Evolutionary conservation across 2,113 vertebrate species (phyloP).

Genomic region (Stictonetta naevosa): DNA sequence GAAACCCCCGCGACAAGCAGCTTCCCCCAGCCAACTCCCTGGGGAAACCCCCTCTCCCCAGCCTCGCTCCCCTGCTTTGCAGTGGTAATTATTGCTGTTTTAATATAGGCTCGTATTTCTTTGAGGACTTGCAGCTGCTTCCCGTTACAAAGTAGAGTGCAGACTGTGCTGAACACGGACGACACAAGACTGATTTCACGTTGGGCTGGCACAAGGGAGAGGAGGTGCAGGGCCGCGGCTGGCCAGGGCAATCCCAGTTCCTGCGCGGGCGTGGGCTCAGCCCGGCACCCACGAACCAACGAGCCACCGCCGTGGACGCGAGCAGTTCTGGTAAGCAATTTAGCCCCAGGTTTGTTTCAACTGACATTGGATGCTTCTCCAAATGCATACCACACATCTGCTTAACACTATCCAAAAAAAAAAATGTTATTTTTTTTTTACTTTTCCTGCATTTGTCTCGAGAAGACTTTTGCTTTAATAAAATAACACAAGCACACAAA

Average conservation of each 20-base stretch:
- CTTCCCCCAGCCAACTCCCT: too few species aligned
- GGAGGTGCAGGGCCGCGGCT: conserved; percentile 51
- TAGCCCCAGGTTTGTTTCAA: background rate
- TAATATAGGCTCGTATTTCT: background rate
- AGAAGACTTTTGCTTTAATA: conserved; percentile 6
- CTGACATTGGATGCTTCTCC: conserved; percentile 21
- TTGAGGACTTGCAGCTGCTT: conserved; percentile 61
- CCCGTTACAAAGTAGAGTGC: conserved; percentile 58
- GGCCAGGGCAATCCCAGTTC: conserved; percentile 7
- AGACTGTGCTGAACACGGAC: conserved; percentile 62
- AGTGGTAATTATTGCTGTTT: conserved; percentile 79
- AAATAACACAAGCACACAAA: conserved; percentile 56
- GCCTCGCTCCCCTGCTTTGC: conserved; percentile 38
- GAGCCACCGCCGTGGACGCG: conserved; percentile 1
- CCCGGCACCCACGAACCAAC: background rate
- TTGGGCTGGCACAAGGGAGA: conserved; percentile 15
- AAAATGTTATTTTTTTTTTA: background rate
- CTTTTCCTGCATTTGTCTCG: background rate
- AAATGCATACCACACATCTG: conserved; percentile 55
- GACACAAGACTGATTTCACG: conserved; percentile 55
- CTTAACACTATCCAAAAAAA: conserved; percentile 33
- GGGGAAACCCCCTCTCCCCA: background rate
- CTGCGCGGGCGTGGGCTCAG: background rate
- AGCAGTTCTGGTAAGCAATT: conserved; percentile 38
- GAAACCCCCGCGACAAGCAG: too few species aligned